These are phyloP conservation scores for Lottia gigantea DNA, from an alignment of 2,888 invertebrate genomes.

Conservation along the genomic window DNA sequence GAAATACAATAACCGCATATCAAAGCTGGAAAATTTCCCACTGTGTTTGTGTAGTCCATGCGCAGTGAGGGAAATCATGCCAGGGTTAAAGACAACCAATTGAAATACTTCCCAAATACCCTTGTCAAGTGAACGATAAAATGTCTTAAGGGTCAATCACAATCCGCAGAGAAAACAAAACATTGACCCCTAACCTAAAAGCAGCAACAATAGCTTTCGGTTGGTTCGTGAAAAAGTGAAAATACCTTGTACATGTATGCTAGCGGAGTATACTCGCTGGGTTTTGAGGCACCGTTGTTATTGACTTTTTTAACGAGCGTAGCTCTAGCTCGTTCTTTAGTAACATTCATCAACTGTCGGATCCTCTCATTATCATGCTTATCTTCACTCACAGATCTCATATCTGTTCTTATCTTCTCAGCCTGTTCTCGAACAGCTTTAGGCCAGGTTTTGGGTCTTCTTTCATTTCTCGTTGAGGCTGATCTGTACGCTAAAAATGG, in stretches of 20 bases:
- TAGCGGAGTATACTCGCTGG: neutral
- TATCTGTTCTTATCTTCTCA: neutral
- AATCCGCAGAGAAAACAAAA: too few relatives aligned
- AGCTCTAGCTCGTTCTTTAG: neutral
- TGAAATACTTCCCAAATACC: too few relatives aligned
- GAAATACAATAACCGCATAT: neutral
- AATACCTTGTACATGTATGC: slow-evolving; percentile 17
- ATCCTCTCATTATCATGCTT: neutral
- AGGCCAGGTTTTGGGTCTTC: slow-evolving; percentile 18
- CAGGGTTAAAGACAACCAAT: neutral
- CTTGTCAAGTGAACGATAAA: neutral
- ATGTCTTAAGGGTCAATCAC: neutral
- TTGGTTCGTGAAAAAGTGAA: neutral
- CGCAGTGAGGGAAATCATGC: neutral
- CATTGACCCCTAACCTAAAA: too few relatives aligned
- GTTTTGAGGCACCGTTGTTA: neutral
- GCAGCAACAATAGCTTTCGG: neutral
- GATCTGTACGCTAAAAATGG: too few relatives aligned
- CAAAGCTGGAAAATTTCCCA: neutral
- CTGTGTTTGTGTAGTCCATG: neutral
- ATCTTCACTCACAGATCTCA: neutral
- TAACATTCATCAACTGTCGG: neutral
- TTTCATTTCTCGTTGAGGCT: neutral
- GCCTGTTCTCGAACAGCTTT: slow-evolving; percentile 11
- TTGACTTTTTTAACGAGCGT: neutral